Percentiles rank a stretch among this genome's conserved stretches.
phyloP scores from a whole-genome alignment of 2,797 vertebrate species.

The Nasua narica region DNA sequence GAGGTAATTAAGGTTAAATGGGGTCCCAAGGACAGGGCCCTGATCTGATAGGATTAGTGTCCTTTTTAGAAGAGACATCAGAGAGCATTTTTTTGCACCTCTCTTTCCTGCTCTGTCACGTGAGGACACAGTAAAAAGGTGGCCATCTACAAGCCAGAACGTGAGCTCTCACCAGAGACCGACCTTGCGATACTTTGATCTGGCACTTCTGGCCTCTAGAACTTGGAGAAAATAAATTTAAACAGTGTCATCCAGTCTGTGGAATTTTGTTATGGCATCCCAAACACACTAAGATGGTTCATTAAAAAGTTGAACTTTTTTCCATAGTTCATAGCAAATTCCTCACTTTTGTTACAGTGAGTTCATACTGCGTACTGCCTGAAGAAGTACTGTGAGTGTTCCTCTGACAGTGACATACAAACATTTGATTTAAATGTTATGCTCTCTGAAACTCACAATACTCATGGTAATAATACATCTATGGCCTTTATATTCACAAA shows the following conservation, averaged over 20 bases:
- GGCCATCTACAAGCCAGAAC: not conserved
- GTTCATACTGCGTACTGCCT: not conserved
- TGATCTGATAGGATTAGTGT: not conserved
- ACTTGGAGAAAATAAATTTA: not conserved
- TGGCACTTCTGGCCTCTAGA: not conserved
- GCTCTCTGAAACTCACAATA: slow-evolving; percentile 2
- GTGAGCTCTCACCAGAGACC: not conserved
- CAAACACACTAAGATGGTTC: not conserved
- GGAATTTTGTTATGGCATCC: not conserved
- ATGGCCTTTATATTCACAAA: slow-evolving; percentile 13
- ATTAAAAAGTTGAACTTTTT: not conserved
- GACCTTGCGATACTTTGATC: not conserved
- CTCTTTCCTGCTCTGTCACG: not conserved
- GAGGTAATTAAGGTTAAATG: not conserved
- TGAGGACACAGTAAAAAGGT: not conserved
- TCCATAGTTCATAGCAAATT: not conserved
- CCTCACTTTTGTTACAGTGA: not conserved
- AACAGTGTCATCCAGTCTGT: not conserved
- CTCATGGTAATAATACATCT: not conserved
- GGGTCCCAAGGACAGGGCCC: not conserved
- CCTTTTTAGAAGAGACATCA: not conserved
- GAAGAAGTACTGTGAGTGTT: not conserved
- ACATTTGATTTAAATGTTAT: slow-evolving; percentile 42
- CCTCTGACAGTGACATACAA: not conserved
- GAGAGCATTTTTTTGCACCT: not conserved